These are phyloP conservation scores for Caracal caracal DNA, from an alignment of 2,113 vertebrate genomes.

Conservation along the genomic window DNA sequence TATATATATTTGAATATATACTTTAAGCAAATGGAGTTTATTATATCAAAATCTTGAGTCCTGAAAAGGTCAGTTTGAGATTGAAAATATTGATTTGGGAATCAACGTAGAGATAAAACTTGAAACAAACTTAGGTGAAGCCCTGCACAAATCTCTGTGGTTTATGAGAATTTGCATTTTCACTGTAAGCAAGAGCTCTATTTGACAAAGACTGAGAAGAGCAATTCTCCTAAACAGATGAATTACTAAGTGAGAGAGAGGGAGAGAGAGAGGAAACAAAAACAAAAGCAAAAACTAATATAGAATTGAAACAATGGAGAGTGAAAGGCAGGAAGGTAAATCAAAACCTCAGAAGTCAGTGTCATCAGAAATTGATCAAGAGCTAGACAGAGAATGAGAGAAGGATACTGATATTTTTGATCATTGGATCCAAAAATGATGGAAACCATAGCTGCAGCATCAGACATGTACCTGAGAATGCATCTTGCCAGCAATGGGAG, in stretches of 20 bases:
- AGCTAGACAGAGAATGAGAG: neutral
- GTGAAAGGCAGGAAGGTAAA: neutral
- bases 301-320: neutral
- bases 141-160: neutral
- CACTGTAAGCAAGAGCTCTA: neutral
- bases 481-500: neutral
- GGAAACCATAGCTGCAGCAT: fast-evolving
- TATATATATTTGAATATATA: neutral
- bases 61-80: neutral
- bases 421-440: neutral
- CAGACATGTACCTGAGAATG: neutral
- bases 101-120: neutral
- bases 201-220: neutral
- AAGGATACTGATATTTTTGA: neutral
- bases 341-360: neutral
- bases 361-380: neutral
- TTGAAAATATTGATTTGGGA: neutral
- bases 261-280: neutral
- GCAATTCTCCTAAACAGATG: neutral
- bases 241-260: neutral
- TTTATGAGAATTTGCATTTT: neutral
- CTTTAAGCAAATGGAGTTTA: neutral
- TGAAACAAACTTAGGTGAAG: neutral
- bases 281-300: neutral
- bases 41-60: neutral